Evolutionary conservation across 2,888 invertebrate genomes (phyloP).

Genomic region (Erebia palarica): DNA sequence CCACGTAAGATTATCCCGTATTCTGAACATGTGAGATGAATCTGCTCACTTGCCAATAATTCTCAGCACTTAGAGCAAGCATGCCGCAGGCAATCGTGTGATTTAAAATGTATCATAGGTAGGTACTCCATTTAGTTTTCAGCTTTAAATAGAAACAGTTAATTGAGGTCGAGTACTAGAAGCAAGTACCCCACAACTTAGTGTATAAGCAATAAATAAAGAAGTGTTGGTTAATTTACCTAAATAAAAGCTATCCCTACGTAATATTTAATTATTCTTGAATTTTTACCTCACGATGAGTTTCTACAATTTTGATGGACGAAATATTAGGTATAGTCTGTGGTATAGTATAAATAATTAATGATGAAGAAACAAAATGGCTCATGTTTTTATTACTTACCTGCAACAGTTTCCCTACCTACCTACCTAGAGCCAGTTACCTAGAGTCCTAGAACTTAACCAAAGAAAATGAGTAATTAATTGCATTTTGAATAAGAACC

Average conservation of each 20-base stretch:
- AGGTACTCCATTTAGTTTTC: slow-evolving; percentile 1
- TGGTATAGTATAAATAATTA: too few relatives aligned
- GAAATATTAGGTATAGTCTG: too few relatives aligned
- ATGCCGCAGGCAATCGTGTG: slow-evolving; percentile 2
- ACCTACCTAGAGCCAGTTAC: too few relatives aligned
- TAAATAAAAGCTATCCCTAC: background rate
- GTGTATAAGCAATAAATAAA: background rate
- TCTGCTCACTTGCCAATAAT: slow-evolving; percentile 11
- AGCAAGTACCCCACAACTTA: background rate
- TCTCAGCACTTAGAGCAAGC: slow-evolving; percentile 9
- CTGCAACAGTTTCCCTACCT: too few relatives aligned
- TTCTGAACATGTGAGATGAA: slow-evolving; percentile 11
- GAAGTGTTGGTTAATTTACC: background rate
- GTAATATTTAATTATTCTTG: background rate
- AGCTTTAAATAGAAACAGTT: slow-evolving; percentile 4
- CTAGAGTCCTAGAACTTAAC: too few relatives aligned
- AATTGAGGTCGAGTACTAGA: background rate
- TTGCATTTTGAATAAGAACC: background rate
- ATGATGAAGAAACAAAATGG: too few relatives aligned
- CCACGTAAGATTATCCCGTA: slow-evolving; percentile 9
- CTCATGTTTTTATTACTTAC: too few relatives aligned
- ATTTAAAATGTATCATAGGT: background rate
- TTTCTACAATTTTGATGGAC: too few relatives aligned
- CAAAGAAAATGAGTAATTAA: too few relatives aligned
- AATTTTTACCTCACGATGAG: background rate